These are phyloP conservation scores for Drosophila sulfurigaster DNA, from an alignment of 1,140 invertebrate genomes.

Conservation along the genomic window DNA sequence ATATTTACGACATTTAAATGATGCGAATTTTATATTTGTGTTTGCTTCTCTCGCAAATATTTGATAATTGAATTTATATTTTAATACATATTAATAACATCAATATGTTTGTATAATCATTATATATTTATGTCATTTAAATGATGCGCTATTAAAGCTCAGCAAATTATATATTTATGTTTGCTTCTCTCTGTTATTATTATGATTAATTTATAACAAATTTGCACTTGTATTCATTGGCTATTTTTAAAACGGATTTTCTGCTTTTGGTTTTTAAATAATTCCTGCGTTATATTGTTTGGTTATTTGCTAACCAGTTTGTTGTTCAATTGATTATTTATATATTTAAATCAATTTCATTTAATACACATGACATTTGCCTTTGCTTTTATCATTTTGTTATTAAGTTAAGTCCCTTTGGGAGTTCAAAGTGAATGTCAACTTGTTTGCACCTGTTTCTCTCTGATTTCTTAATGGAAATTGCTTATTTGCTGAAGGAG, in stretches of 20 bases:
- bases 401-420: not conserved
- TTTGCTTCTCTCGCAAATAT: not conserved
- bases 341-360: conserved; percentile 25
- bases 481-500: conserved; percentile 29
- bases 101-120: not conserved
- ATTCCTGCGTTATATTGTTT: conserved; percentile 12
- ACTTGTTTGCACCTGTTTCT: conserved; percentile 24
- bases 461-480: conserved; percentile 64
- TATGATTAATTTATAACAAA: conserved; percentile 3
- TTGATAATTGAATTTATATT: not conserved
- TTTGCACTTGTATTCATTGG: not conserved
- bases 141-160: not conserved
- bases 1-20: not conserved
- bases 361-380: conserved; percentile 24
- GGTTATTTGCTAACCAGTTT: conserved; percentile 8
- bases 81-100: not conserved
- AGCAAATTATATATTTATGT: too few species aligned
- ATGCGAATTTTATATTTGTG: too few species aligned
- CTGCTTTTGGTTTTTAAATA: not conserved
- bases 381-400: conserved; percentile 15
- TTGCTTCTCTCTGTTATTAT: not conserved
- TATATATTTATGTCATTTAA: not conserved
- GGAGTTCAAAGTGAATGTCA: conserved; percentile 7
- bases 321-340: conserved; percentile 5
- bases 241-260: not conserved